Percentiles rank a stretch among this genome's conserved stretches.
These are phyloP conservation scores for Parthenolecanium corni DNA, from an alignment of 2,888 invertebrate genomes.

Conservation along the genomic window DNA sequence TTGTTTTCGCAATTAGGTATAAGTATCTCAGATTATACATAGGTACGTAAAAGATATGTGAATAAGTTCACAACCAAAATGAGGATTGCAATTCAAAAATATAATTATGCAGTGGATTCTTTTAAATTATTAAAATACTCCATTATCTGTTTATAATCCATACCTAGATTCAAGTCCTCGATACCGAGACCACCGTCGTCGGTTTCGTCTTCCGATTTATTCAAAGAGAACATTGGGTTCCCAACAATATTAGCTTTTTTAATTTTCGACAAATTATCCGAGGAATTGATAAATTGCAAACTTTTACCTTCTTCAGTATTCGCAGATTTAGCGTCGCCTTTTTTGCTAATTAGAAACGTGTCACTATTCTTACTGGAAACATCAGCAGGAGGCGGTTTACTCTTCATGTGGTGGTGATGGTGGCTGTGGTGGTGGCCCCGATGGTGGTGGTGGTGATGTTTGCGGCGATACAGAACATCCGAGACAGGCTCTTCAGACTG, in stretches of 20 bases:
- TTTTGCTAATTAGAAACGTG: background rate
- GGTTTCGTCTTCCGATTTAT: conserved; percentile 32
- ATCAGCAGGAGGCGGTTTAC: background rate
- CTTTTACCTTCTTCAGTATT: background rate
- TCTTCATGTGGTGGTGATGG: conserved; percentile 16
- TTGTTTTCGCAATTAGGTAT: too few relatives aligned
- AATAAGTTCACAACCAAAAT: conserved; percentile 21
- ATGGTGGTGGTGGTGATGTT: conserved; percentile 31
- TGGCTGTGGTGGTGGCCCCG: conserved; percentile 28
- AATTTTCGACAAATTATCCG: conserved; percentile 9
- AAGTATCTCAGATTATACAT: too few relatives aligned
- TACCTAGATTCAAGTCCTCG: conserved; percentile 67
- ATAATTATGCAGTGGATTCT: conserved; percentile 51
- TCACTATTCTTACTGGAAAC: background rate
- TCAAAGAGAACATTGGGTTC: conserved; percentile 62
- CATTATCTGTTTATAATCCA: conserved; percentile 97
- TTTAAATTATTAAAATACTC: conserved; percentile 96
- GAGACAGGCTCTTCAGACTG: background rate
- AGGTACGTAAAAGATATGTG: conserved; percentile 20
- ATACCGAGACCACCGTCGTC: conserved; percentile 40
- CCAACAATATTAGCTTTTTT: conserved; percentile 33
- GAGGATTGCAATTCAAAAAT: background rate
- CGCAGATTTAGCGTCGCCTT: background rate
- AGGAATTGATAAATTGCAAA: conserved; percentile 4
- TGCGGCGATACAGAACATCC: conserved; percentile 18